phyloP scores from a whole-genome alignment of 2,888 invertebrate species.

The Ctenicera cuprea region DNA sequence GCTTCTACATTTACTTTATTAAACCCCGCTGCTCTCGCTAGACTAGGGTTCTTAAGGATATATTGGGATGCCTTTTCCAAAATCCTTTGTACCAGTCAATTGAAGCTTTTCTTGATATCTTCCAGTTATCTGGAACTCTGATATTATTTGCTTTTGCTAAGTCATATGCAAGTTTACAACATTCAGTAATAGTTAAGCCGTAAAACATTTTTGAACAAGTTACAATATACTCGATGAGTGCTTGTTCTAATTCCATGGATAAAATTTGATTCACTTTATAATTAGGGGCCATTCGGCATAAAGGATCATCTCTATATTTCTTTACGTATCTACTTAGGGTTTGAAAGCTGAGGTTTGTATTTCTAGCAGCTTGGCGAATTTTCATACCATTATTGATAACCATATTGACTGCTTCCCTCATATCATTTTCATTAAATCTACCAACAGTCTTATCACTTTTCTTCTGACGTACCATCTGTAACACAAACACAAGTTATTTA shows the following conservation, averaged over 20 bases:
- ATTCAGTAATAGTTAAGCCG: too few species aligned
- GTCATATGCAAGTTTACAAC: too few species aligned
- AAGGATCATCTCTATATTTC: not conserved
- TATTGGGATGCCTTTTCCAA: not conserved
- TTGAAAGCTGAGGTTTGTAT: not conserved
- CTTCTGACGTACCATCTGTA: not conserved
- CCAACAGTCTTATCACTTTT: not conserved
- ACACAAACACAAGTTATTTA: too few species aligned
- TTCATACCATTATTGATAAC: not conserved
- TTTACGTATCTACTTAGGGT: not conserved
- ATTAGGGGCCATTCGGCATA: not conserved
- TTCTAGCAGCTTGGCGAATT: not conserved
- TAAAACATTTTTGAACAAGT: constrained; percentile 6
- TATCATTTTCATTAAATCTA: not conserved
- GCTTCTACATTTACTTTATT: too few species aligned
- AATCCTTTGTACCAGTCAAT: not conserved
- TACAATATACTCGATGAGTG: not conserved
- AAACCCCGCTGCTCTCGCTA: not conserved
- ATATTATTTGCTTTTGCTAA: not conserved
- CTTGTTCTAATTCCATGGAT: not conserved
- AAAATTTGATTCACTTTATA: not conserved
- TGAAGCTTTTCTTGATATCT: not conserved
- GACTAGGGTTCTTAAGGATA: not conserved
- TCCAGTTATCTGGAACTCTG: not conserved
- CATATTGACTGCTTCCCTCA: not conserved